phyloP scores from a whole-genome alignment of 2,113 vertebrate genomes.

The Chloebia gouldiae region DNA sequence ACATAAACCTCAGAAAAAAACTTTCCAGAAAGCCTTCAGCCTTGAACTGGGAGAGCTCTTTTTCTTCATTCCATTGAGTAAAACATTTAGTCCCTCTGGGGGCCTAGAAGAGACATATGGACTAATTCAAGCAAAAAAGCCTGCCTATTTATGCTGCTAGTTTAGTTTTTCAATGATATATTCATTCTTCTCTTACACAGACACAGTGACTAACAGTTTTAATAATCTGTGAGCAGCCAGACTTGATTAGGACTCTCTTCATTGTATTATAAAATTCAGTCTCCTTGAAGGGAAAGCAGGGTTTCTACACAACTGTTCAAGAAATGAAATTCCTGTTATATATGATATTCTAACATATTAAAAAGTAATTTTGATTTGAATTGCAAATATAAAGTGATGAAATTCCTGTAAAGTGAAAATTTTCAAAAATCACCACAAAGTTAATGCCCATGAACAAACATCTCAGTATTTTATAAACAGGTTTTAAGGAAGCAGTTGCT shows the following conservation, averaged over 20 bases:
- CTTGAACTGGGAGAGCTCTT: not conserved
- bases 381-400: not conserved
- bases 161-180: not conserved
- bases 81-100: not conserved
- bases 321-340: not conserved
- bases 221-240: not conserved
- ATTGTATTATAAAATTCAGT: not conserved
- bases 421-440: not conserved
- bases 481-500: not conserved
- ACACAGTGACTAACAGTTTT: constrained; percentile 13
- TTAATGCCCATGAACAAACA: not conserved
- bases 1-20: not conserved
- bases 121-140: not conserved
- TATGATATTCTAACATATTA: not conserved
- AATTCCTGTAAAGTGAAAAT: not conserved
- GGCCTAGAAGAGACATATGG: not conserved
- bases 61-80: not conserved
- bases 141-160: not conserved
- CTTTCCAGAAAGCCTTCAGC: not conserved
- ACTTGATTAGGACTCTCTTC: not conserved
- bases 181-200: not conserved
- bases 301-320: not conserved
- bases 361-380: not conserved
- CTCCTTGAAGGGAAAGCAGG: not conserved
- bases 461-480: not conserved